Conservation (phyloP, 2,113 vertebrate species). For the Redunca redunca region DNA sequence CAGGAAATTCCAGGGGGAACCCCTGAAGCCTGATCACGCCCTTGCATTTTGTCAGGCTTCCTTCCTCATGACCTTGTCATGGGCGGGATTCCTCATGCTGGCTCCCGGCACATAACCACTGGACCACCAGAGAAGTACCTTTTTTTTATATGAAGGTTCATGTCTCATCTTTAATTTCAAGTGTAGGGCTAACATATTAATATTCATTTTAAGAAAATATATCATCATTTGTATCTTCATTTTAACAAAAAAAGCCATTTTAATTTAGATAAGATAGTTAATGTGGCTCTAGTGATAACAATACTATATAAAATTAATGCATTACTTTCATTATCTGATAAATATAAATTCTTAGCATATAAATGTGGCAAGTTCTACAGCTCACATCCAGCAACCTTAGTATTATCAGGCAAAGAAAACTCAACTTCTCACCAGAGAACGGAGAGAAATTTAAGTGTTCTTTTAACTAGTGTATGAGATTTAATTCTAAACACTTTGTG, state of each 20-base stretch:
- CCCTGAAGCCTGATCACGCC: too few relatives aligned
- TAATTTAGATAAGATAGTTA: background rate
- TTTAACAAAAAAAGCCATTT: background rate
- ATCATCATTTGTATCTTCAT: background rate
- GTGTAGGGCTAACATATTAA: background rate
- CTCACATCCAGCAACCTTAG: background rate
- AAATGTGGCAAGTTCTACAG: background rate
- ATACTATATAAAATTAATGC: background rate
- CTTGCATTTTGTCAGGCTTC: too few relatives aligned
- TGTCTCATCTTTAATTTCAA: background rate
- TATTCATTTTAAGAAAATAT: background rate
- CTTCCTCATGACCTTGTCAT: too few relatives aligned
- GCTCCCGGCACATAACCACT: background rate
- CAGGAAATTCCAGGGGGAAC: too few relatives aligned
- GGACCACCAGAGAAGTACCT: background rate
- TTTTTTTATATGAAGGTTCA: background rate
- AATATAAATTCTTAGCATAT: background rate
- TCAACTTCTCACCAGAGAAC: background rate
- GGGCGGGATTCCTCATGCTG: too few relatives aligned
- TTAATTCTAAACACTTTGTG: background rate
- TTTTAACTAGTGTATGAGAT: background rate
- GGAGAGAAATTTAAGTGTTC: background rate
- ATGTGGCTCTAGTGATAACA: background rate
- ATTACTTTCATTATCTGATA: background rate
- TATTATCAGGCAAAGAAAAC: background rate